A percentile compares a stretch with the other conserved stretches of the same genome.
phyloP scores from a whole-genome alignment of 2,888 invertebrate genomes.

The Cryptocephalus moraei region DNA sequence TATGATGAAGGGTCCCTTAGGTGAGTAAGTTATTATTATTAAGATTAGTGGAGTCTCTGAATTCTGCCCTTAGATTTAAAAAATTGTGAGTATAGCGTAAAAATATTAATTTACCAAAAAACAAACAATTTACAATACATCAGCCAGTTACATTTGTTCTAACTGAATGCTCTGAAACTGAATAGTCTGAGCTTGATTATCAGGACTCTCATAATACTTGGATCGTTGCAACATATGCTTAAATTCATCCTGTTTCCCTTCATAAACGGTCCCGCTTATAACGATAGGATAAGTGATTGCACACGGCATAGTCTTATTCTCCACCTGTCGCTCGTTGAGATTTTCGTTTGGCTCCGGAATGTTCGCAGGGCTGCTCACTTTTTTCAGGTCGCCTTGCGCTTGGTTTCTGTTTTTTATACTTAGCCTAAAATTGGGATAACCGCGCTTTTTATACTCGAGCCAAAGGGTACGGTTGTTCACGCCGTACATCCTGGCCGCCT shows the following conservation, averaged over 20 bases:
- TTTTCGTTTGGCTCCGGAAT: constrained; percentile 38
- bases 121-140: too few relatives aligned
- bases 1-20: too few relatives aligned
- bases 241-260: constrained; percentile 61
- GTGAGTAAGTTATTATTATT: too few relatives aligned
- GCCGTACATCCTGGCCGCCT: constrained; percentile 73
- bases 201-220: constrained; percentile 27
- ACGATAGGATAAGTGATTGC: constrained; percentile 45
- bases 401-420: constrained; percentile 69
- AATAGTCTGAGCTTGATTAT: constrained; percentile 33
- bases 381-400: constrained; percentile 42
- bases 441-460: constrained; percentile 76
- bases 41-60: too few relatives aligned
- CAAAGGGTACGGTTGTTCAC: constrained; percentile 78
- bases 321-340: constrained; percentile 28
- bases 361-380: constrained; percentile 28
- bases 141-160: constrained; percentile 50
- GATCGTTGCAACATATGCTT: constrained; percentile 44
- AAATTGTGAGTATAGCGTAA: too few relatives aligned
- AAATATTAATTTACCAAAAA: too few relatives aligned
- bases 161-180: constrained; percentile 68
- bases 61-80: too few relatives aligned
- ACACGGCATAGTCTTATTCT: constrained; percentile 25
- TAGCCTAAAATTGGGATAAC: constrained; percentile 70
- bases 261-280: constrained; percentile 54